A percentile compares a stretch with the other conserved stretches of the same genome.
Evolutionary conservation across 2,888 invertebrate species (phyloP).

Genomic region (Erebia palarica): DNA sequence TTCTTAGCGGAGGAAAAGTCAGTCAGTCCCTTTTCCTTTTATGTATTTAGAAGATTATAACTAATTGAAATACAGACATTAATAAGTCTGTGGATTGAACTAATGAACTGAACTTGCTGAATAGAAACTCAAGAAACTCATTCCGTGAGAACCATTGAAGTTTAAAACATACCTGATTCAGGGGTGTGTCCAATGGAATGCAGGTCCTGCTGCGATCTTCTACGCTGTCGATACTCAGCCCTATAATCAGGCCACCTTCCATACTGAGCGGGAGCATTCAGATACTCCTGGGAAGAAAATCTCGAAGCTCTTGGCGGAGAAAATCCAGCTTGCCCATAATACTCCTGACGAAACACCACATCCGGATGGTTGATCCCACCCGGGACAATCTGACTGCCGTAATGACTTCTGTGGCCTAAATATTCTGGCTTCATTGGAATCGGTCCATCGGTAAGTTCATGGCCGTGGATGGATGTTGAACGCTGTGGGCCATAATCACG

Average conservation of each 20-base stretch:
- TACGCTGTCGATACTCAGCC: slow-evolving; percentile 71
- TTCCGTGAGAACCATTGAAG: neutral
- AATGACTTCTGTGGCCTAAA: slow-evolving; percentile 66
- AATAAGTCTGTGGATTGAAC: neutral
- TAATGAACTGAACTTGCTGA: neutral
- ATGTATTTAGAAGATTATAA: too few species aligned
- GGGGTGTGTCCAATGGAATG: slow-evolving; percentile 72
- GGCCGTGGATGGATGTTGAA: slow-evolving; percentile 76
- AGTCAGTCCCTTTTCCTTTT: too few species aligned
- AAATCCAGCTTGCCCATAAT: slow-evolving; percentile 68
- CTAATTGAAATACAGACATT: too few species aligned
- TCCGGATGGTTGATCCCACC: slow-evolving; percentile 72
- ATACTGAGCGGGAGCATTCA: slow-evolving; percentile 71
- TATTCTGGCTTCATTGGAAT: slow-evolving; percentile 66
- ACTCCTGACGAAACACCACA: slow-evolving; percentile 74
- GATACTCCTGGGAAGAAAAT: slow-evolving; percentile 78
- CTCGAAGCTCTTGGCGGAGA: slow-evolving; percentile 70
- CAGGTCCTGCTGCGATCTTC: slow-evolving; percentile 77
- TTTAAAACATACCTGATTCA: slow-evolving; percentile 65
- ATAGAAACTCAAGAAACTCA: too few species aligned
- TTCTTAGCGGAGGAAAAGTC: too few species aligned
- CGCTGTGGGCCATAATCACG: slow-evolving; percentile 74
- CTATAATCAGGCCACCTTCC: slow-evolving; percentile 74
- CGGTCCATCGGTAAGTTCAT: slow-evolving; percentile 72
- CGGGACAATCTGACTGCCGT: slow-evolving; percentile 69